Conservation (phyloP, 2,888 invertebrate species). For the Noctua fimbriata region DNA sequence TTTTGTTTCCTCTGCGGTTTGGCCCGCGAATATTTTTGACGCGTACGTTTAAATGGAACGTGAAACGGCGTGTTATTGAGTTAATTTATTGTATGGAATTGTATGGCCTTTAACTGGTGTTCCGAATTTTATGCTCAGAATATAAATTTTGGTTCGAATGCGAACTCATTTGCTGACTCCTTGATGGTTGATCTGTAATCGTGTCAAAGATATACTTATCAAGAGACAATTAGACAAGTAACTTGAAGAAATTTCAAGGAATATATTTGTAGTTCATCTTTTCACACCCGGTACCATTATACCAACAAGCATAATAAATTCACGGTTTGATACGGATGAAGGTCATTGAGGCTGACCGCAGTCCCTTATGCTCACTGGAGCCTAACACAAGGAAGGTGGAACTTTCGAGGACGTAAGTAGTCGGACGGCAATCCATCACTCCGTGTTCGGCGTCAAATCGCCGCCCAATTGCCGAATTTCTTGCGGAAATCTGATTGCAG, state of each 20-base stretch:
- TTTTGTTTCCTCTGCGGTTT: conserved; percentile 75
- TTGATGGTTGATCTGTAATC: neutral
- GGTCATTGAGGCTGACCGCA: conserved; percentile 27
- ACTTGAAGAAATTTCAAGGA: neutral
- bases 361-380: conserved; percentile 22
- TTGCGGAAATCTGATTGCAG: conserved; percentile 37
- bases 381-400: conserved; percentile 42
- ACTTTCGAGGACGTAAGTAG: conserved; percentile 31
- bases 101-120: conserved; percentile 20
- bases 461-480: conserved; percentile 39
- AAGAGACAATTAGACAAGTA: neutral
- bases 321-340: conserved; percentile 1
- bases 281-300: neutral
- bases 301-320: conserved; percentile 4
- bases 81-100: conserved; percentile 45
- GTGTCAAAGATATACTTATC: neutral
- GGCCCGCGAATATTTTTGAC: conserved; percentile 66
- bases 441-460: conserved; percentile 34
- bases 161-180: conserved; percentile 6
- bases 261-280: neutral
- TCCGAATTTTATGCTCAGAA: conserved; percentile 12
- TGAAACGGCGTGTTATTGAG: conserved; percentile 46
- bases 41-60: conserved; percentile 53
- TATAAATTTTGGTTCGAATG: conserved; percentile 14
- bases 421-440: conserved; percentile 52